Evolutionary conservation across 2,888 invertebrate species (phyloP).

Genomic region (Drosophila merina): DNA sequence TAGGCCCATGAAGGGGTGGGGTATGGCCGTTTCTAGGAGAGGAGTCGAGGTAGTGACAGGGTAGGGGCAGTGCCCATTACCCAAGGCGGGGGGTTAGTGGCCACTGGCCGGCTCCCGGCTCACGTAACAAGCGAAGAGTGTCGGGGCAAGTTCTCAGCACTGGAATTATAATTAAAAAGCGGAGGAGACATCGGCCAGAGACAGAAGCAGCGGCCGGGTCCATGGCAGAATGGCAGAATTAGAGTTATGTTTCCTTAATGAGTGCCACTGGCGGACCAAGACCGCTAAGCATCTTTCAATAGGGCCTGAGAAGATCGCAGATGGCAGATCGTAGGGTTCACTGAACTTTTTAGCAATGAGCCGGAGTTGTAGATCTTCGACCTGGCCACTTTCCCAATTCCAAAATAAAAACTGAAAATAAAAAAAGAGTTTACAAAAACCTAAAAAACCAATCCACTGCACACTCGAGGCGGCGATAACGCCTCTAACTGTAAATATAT

Average conservation of each 20-base stretch:
- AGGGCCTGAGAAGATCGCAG: conserved; percentile 44
- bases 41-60: neutral
- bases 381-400: conserved; percentile 69
- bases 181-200: conserved; percentile 46
- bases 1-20: conserved; percentile 13
- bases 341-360: conserved; percentile 63
- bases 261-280: conserved; percentile 57
- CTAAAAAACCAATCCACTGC: conserved; percentile 29
- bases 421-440: conserved; percentile 1
- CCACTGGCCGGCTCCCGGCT: conserved; percentile 20
- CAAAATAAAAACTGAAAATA: conserved; percentile 36
- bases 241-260: conserved; percentile 80
- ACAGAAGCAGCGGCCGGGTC: conserved; percentile 36
- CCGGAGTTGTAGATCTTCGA: conserved; percentile 15
- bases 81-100: conserved; percentile 25
- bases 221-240: conserved; percentile 59
- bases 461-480: conserved; percentile 57
- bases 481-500: conserved; percentile 76
- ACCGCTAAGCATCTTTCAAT: conserved; percentile 75
- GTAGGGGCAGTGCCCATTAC: conserved; percentile 1
- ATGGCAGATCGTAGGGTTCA: conserved; percentile 51
- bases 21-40: neutral
- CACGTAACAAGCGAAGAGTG: conserved; percentile 50
- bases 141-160: conserved; percentile 63
- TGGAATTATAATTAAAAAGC: conserved; percentile 73